phyloP scores from a whole-genome alignment of 1,140 invertebrate species.

The Zelostemma sp. region DNA sequence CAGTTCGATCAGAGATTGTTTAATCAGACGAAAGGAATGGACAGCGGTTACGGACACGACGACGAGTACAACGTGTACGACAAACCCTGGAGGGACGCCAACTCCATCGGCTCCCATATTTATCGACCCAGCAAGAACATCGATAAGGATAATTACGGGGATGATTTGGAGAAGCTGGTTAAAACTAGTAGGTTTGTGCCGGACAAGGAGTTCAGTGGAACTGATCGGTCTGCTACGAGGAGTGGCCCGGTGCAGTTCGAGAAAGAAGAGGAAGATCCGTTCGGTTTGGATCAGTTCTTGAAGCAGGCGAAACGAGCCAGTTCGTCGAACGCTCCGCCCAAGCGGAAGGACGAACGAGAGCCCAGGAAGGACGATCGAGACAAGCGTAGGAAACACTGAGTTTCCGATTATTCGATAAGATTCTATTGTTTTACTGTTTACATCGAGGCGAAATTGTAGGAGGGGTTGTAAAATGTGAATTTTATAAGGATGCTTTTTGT shows the following conservation, averaged over 20 bases:
- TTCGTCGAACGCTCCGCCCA: constrained; percentile 60
- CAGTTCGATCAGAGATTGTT: constrained; percentile 98
- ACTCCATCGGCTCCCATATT: constrained; percentile 87
- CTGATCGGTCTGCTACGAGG: constrained; percentile 79
- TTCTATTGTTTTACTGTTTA: no score
- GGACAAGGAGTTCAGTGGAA: constrained; percentile 96
- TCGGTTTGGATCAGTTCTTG: constrained; percentile 98
- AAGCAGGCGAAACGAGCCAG: constrained; percentile 93
- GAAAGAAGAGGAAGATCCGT: constrained; percentile 93
- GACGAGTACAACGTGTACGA: constrained; percentile 99
- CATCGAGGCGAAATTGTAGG: no score
- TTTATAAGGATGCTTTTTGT: no score
- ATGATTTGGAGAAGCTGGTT: constrained; percentile 85
- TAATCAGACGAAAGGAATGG: constrained; percentile 96
- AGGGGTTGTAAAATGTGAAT: no score
- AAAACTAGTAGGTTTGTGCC: constrained; percentile 96
- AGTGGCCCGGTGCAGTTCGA: constrained; percentile 97
- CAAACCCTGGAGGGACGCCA: constrained; percentile 90
- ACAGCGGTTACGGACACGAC: constrained; percentile 97
- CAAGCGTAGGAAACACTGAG: constrained; percentile 63
- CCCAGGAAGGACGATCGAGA: constrained; percentile 63
- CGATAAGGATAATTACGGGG: constrained; percentile 92
- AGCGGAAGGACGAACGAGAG: constrained; percentile 66
- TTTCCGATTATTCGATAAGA: neutral
- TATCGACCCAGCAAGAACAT: constrained; percentile 92